Percentiles rank a stretch among this genome's conserved stretches.
phyloP scores from a whole-genome alignment of 2,888 invertebrate genomes.

The Aphidoletes aphidimyza region DNA sequence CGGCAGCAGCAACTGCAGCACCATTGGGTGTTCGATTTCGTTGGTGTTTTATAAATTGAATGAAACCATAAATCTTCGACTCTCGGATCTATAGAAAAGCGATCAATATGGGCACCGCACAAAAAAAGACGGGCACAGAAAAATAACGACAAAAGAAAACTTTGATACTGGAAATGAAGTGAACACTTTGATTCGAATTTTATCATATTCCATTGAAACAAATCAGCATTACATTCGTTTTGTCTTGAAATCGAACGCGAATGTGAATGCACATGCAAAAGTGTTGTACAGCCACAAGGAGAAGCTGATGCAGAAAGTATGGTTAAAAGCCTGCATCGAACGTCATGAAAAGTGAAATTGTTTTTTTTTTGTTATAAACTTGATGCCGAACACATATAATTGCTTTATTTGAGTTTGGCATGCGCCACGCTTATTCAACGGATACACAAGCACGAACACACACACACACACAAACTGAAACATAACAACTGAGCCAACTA shows the following conservation, averaged over 20 bases:
- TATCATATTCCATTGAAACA: slow-evolving; percentile 28
- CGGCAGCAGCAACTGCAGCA: no score
- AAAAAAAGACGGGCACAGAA: neutral
- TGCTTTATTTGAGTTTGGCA: neutral
- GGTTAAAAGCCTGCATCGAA: neutral
- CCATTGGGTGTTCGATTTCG: neutral
- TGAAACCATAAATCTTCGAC: slow-evolving; percentile 47
- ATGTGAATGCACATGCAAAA: neutral
- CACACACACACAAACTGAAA: neutral
- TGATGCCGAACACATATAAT: neutral
- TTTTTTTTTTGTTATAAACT: neutral
- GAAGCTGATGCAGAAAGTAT: neutral
- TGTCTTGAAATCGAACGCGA: no score
- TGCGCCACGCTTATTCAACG: neutral
- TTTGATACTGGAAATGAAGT: neutral
- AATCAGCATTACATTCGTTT: neutral
- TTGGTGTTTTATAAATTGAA: slow-evolving; percentile 49
- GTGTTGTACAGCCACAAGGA: no score
- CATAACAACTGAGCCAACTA: neutral
- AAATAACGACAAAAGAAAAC: slow-evolving; percentile 17
- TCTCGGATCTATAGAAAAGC: slow-evolving; percentile 12
- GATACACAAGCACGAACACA: neutral
- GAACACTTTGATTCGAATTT: neutral
- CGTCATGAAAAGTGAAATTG: slow-evolving; percentile 34
- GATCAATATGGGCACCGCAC: neutral